Percentiles rank a stretch among this genome's conserved stretches.
phyloP scores from a whole-genome alignment of 2,113 vertebrate genomes.

The Odontophorus gujanensis region DNA sequence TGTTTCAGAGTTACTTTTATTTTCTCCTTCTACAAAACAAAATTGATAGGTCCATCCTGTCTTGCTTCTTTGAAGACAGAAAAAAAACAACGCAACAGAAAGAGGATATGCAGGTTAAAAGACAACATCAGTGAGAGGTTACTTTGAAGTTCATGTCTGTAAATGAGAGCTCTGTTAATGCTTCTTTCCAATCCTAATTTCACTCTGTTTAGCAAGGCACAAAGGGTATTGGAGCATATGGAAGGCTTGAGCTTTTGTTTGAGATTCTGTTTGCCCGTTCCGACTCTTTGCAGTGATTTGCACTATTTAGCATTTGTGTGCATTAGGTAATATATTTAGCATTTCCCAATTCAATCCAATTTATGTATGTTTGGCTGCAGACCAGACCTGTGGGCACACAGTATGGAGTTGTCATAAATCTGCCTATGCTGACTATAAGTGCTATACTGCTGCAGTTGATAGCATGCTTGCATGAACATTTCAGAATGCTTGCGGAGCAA shows the following conservation, averaged over 20 bases:
- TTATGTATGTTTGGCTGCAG: conserved; percentile 59
- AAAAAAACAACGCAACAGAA: accelerated
- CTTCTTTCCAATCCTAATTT: not conserved
- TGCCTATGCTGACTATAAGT: not conserved
- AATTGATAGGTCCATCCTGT: not conserved
- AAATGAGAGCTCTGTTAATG: not conserved
- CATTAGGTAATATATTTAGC: conserved; percentile 63
- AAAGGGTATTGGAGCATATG: not conserved
- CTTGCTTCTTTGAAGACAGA: not conserved
- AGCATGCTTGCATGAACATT: not conserved
- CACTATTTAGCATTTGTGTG: conserved; percentile 53
- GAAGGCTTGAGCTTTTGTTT: conserved; percentile 42
- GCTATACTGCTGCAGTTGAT: not conserved
- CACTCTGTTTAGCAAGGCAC: not conserved
- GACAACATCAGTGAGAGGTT: not conserved
- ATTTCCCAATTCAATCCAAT: conserved; percentile 39
- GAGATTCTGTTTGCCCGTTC: conserved; percentile 29
- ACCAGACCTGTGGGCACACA: conserved; percentile 48
- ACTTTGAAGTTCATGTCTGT: not conserved
- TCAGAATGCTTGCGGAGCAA: conserved; percentile 60
- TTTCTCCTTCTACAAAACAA: not conserved
- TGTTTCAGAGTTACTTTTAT: not conserved
- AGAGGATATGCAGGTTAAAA: not conserved
- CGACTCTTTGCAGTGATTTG: conserved; percentile 24
- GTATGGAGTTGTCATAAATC: conserved; percentile 40